Evolutionary conservation across 2,888 invertebrate species (phyloP), one percentile per base, ranked within the genome.

Genomic region (Euzophera pinguis): DNA sequence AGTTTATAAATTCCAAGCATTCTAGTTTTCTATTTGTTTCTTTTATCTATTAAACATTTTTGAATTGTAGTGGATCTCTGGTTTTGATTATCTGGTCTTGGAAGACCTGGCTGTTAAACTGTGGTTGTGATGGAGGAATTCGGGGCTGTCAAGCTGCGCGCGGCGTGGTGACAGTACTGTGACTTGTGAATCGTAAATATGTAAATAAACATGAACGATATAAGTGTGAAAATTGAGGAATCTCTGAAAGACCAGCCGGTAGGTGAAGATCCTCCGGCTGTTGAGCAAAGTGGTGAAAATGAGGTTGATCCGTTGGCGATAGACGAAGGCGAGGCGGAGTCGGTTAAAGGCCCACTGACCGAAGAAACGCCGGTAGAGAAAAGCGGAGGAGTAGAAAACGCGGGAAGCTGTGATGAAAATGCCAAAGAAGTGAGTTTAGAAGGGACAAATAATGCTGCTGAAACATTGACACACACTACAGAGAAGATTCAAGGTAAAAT

Each of bases 161-260:
- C 84, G 78, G 84, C 81, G 75, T 86, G 81, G 79, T 83, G 81
- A 83, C 78, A 73, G 56, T 71, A 65, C 78, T 80, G 84, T 83
- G 83, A 77, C 74, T 80, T 75, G 76, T 74, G 78, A 75, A 69
- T 81, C 78, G 79, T 75, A 89, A 90, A 82, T 86, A 90, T 90
- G 89, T 89, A 87, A 88, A 88, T 89, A 89, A 90, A 87, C 87
- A 90, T 90, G 89, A 89, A 89, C 80, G 88, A 88, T 86, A 82
- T 82, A 82, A 84, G 78, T 70, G 78, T 84, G 68, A 88, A 88
- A 81, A 78, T 79, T 81, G 82, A 79, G 72, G 88, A 86, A 78
- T 79, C 84, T 73, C 80, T 78, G 61, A 86, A 86, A 75, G 81
- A 78, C 63, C 77, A 73, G 68, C 63, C 70, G 64, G 75, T 63